Base-by-base conservation (phyloP, 2,888 invertebrate species). In the Mellilla xanthometata region DNA sequence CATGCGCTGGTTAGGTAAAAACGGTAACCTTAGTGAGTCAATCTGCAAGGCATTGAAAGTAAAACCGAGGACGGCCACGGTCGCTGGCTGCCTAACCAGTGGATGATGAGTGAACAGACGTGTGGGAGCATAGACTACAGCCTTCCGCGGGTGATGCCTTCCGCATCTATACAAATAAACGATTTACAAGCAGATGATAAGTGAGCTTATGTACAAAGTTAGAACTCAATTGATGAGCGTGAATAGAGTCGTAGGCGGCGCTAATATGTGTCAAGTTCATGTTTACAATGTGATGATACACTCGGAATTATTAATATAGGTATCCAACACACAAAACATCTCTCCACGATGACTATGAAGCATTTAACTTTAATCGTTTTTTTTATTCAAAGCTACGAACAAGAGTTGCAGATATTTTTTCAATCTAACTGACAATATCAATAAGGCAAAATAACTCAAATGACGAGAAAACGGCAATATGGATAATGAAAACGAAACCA, bases 41-140 rank as follows among this genome's bases (percentile, higher is more conserved):
- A 60, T 54, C 62, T 63, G 63, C 53, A 30, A 58, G 45, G 33
- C 55, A 54, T 61, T 60, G 62, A 56, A 62, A 64, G 63, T 58
- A 54, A 55, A 49, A 58, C 54, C 43, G 52, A 52, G 54, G 47
- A 43, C 51, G 32, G 1, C 36, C 36, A 9, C 22, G 38, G 44
- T 27, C 19, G 22, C 19, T 12, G 23, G 8, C 12, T 38, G 23
- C 22, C 11, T 33, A 8, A 13, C 27, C 6, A 32, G 9, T 22
- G 32, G 23, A 22, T 19, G 32, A 38, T 41, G 49, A 41, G 39
- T 34, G 36, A 29, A 29, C n/a, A n/a, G 31, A 45, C 51, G 56
- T 46, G 64, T 54, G 51, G 56, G 56, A 51, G 31, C 2, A 1
- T 8, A 7, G 8, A n/a, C 24, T 7, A 8, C 2, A 19, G 15